Base-by-base conservation (phyloP, 2,113 vertebrate genomes). In the Neotragus pygmaeus region DNA sequence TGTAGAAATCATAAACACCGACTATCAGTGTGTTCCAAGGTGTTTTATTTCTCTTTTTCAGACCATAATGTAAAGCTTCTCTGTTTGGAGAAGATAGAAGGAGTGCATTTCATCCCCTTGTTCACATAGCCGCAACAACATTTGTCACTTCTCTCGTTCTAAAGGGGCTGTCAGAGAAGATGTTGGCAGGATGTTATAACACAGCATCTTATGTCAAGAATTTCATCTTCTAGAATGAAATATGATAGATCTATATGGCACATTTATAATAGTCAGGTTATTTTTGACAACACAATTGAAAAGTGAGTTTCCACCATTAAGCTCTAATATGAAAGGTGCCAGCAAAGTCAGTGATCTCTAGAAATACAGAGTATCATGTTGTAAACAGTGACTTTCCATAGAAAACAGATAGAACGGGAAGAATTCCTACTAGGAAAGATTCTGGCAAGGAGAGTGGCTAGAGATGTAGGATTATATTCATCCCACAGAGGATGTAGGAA, bases 221-320 rank as follows among this genome's bases (percentile, higher is more conserved):
- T 49, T 94, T 96, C 73, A 45, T 81, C 62, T 57, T 82, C 88
- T 55, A 39, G 28, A 28, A 92, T 93, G 96, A 83, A 45, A 82
- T 85, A 28, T 16, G 60, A 45, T 51, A 93, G 58, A 73, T 92
- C 47, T 53, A 81, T 28, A 21, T 36, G n/a, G 17, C 49, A 95
- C 66, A 30, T 94, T 96, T 90, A 70, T 85, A 96, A 73, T 62
- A 85, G 30, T 58, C 28, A 64, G 45, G 47, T 88, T 94, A 60
- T 73, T 92, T 83, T 73, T 90, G 81, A 96, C 88, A 96, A 39
- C 36, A 93, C 66, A 96, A 51, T 70, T 96, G 88, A 96, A 97
- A 85, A 88, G 45, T 78, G 87, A 87, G 57, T 80, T 45, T 57
- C 8, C 45, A n/a, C 73, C 70, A 36, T 73, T 77, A 87, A 92